A percentile compares a stretch with the other conserved stretches of the same genome.
Evolutionary conservation across 2,888 invertebrate genomes (phyloP).

Genomic region (Eubasilissa splendida): DNA sequence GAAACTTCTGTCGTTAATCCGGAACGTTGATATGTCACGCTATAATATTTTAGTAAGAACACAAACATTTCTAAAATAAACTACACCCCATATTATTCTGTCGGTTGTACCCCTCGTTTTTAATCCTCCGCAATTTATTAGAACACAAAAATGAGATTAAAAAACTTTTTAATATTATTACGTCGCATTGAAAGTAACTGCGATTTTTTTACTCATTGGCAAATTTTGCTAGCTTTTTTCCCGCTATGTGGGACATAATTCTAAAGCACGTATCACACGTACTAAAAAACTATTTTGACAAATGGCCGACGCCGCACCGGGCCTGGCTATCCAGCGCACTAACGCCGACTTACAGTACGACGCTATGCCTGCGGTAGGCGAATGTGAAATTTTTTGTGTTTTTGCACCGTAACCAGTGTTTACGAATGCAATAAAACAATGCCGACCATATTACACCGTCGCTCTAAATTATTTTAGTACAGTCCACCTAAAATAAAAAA

Average conservation of each 20-base stretch:
- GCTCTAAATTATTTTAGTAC: conserved; percentile 53
- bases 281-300: conserved; percentile 30
- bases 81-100: no score
- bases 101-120: no score
- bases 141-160: no score
- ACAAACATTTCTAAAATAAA: no score
- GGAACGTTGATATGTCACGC: no score
- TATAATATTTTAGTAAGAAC: no score
- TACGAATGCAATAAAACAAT: conserved; percentile 53
- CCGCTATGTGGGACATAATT: conserved; percentile 2
- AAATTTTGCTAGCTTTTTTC: no score
- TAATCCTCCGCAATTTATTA: no score
- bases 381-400: conserved; percentile 41
- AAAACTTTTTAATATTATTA: no score
- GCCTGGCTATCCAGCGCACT: background rate
- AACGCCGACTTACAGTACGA: background rate
- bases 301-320: conserved; percentile 35
- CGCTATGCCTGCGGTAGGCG: conserved; percentile 41
- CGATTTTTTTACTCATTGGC: no score
- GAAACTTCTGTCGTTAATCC: no score
- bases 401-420: conserved; percentile 44
- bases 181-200: no score
- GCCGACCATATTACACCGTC: conserved; percentile 44
- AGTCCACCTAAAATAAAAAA: conserved; percentile 8
- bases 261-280: conserved; percentile 19